Evolutionary conservation across 2,888 invertebrate genomes (phyloP).

Genomic region (Cerastis leucographa): DNA sequence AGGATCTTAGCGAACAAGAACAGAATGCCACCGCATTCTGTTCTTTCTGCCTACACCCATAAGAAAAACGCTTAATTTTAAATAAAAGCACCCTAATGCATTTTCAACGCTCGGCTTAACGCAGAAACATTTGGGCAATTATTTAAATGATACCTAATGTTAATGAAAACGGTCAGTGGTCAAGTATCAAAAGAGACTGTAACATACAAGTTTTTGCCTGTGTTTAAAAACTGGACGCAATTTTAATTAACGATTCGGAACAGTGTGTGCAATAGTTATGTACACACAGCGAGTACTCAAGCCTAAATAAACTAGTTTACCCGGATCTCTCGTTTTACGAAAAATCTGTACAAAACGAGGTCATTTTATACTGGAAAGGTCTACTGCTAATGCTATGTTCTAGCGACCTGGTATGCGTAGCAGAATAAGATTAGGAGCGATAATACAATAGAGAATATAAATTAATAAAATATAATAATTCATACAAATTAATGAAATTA

Average conservation of each 20-base stretch:
- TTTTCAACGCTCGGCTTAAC: neutral
- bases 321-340: no score
- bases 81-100: neutral
- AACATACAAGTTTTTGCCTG: slow-evolving; percentile 59
- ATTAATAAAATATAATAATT: no score
- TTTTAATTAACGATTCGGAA: slow-evolving; percentile 63
- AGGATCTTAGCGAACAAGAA: no score
- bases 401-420: slow-evolving; percentile 53
- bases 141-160: neutral
- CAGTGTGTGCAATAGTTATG: slow-evolving; percentile 56
- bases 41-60: neutral
- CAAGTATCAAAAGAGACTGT: slow-evolving; percentile 47
- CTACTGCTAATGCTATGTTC: neutral
- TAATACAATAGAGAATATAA: no score
- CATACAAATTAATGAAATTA: no score
- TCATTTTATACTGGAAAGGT: no score
- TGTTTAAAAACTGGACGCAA: slow-evolving; percentile 60
- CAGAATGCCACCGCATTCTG: no score
- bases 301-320: no score
- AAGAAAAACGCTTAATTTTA: neutral
- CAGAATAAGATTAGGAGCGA: slow-evolving; percentile 56
- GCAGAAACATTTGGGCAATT: neutral
- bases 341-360: no score
- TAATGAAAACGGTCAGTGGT: neutral
- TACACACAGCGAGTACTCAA: neutral